These are phyloP conservation scores for Gobio gobio DNA, from an alignment of 2,113 vertebrate species.

Conservation along the genomic window DNA sequence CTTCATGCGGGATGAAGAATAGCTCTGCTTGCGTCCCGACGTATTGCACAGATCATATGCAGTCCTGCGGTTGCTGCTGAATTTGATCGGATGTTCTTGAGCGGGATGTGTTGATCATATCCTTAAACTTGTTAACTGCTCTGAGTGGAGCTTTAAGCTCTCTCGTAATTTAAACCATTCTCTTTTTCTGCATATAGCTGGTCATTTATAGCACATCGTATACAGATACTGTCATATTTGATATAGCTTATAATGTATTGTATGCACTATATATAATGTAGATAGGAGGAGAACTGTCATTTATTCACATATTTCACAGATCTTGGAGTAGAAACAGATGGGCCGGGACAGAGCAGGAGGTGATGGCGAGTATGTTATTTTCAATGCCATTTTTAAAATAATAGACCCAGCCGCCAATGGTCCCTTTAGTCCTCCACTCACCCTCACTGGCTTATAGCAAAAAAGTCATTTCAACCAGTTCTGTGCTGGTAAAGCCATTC, in stretches of 20 bases:
- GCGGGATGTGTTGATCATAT: conserved; percentile 75
- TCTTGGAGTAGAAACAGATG: conserved; percentile 11
- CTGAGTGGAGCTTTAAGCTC: conserved; percentile 54
- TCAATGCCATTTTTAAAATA: not conserved
- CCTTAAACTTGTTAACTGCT: conserved; percentile 58
- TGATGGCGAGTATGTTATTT: not conserved
- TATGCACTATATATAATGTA: conserved; percentile 6
- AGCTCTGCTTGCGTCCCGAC: conserved; percentile 5
- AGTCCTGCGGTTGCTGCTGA: conserved; percentile 31
- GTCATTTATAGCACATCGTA: conserved; percentile 56
- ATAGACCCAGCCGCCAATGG: not conserved
- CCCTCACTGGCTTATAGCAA: not conserved
- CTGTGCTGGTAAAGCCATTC: not conserved
- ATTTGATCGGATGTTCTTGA: conserved; percentile 11
- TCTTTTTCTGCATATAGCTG: conserved; percentile 56
- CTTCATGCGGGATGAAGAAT: conserved; percentile 18
- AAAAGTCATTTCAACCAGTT: not conserved
- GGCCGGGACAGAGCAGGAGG: not conserved
- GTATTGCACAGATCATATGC: conserved; percentile 47
- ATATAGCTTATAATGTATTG: conserved; percentile 28
- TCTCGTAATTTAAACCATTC: conserved; percentile 67
- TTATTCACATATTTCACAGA: conserved; percentile 2
- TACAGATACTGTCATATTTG: conserved; percentile 14
- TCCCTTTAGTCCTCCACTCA: not conserved
- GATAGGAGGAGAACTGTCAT: conserved; percentile 19